These are phyloP conservation scores for Nasonia longicornis DNA, from an alignment of 1,140 invertebrate genomes.

Conservation along the genomic window DNA sequence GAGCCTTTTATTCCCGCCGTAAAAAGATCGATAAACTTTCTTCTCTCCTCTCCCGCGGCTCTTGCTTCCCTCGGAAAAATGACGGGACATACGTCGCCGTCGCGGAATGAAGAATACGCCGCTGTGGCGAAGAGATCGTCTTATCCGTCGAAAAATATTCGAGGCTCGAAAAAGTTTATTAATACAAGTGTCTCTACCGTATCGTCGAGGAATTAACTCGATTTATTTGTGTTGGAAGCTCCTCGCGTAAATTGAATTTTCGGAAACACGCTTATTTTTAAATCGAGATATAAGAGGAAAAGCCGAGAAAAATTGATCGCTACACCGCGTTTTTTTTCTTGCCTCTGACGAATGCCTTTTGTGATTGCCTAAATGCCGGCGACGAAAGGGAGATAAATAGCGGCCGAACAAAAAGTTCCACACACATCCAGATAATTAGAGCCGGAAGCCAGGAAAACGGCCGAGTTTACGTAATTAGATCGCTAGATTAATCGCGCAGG, in stretches of 20 bases:
- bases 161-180: slow-evolving; percentile 9
- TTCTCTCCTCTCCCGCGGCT: slow-evolving; percentile 26
- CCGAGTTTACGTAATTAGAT: background rate
- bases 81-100: slow-evolving; percentile 57
- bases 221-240: background rate
- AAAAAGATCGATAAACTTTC: slow-evolving; percentile 61
- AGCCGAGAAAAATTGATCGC: background rate
- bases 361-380: slow-evolving; percentile 8
- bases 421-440: background rate
- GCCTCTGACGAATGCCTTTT: slow-evolving; percentile 35
- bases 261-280: background rate
- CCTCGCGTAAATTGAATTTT: background rate
- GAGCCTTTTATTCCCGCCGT: slow-evolving; percentile 59
- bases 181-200: background rate
- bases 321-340: slow-evolving; percentile 30
- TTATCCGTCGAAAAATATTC: background rate
- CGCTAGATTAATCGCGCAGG: background rate
- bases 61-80: slow-evolving; percentile 54
- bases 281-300: background rate
- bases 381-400: slow-evolving; percentile 16
- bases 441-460: background rate
- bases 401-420: background rate
- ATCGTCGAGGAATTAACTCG: slow-evolving; percentile 4
- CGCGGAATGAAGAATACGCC: slow-evolving; percentile 55
- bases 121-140: background rate